These are phyloP conservation scores for Danio kyathit DNA, from an alignment of 2,797 vertebrate genomes.

Conservation along the genomic window DNA sequence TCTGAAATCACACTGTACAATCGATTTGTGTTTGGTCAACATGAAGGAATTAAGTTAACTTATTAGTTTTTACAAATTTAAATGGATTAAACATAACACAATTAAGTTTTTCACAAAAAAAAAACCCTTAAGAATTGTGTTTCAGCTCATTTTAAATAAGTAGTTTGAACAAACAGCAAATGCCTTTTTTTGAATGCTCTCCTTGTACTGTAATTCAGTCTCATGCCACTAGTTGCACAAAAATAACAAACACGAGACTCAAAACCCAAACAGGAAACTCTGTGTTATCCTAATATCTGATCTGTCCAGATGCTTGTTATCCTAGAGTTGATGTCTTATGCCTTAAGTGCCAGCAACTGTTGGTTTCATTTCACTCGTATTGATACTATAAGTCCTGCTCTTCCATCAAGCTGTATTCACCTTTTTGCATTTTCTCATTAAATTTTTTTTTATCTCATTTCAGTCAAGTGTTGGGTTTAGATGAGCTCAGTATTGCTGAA, in stretches of 20 bases:
- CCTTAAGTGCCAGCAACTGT: neutral
- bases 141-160: too few relatives aligned
- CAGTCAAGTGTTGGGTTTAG: constrained; percentile 65
- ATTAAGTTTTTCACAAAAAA: too few relatives aligned
- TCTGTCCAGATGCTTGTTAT: neutral
- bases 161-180: too few relatives aligned
- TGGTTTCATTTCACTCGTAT: constrained; percentile 24
- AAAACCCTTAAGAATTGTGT: too few relatives aligned
- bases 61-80: too few relatives aligned
- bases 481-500: constrained; percentile 40
- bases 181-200: too few relatives aligned
- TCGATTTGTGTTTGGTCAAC: too few relatives aligned
- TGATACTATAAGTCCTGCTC: constrained; percentile 43
- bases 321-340: neutral
- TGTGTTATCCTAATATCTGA: neutral
- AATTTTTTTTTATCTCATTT: constrained; percentile 55
- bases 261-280: neutral
- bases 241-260: neutral
- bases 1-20: neutral
- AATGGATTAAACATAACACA: too few relatives aligned
- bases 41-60: too few relatives aligned
- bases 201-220: neutral
- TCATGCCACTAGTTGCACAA: neutral
- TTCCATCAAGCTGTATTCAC: constrained; percentile 53
- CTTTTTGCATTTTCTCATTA: constrained; percentile 61